A percentile compares a stretch with the other conserved stretches of the same genome.
phyloP scores from a whole-genome alignment of 2,113 vertebrate species.

The Cynoglossus semilaevis region DNA sequence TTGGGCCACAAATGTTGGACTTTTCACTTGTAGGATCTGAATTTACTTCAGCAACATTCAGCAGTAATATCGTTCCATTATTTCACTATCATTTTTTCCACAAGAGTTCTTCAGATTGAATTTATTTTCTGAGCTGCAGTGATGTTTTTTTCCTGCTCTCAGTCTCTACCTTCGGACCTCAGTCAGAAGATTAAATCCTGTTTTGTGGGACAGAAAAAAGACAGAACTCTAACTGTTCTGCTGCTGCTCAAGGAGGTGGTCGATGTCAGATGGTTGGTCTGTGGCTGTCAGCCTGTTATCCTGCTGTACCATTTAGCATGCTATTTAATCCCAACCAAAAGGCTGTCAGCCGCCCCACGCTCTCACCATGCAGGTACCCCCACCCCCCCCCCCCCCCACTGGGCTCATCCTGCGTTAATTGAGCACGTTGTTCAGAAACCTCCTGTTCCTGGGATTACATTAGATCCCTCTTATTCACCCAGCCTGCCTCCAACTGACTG shows the following conservation, averaged over 20 bases:
- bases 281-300: conserved; percentile 52
- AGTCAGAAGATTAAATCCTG: conserved; percentile 9
- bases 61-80: not conserved
- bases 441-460: conserved; percentile 73
- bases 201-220: not conserved
- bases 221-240: conserved; percentile 2
- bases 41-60: too few species aligned
- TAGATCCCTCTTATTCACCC: conserved; percentile 70
- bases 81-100: conserved; percentile 1
- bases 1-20: conserved; percentile 6
- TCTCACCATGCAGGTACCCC: conserved; percentile 53
- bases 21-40: too few species aligned
- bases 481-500: conserved; percentile 50
- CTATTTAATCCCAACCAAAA: conserved; percentile 77
- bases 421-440: conserved; percentile 69
- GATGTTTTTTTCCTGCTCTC: not conserved
- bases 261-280: conserved; percentile 58
- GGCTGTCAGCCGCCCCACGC: conserved; percentile 72
- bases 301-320: conserved; percentile 71
- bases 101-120: not conserved
- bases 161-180: not conserved
- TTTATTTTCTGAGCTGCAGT: not conserved
- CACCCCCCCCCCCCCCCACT: too few species aligned
- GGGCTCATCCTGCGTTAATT: conserved; percentile 77
- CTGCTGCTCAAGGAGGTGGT: conserved; percentile 32